Percentiles rank a stretch among this genome's conserved stretches.
These are phyloP conservation scores for Sander lucioperca DNA, from an alignment of 2,113 vertebrate species.

Conservation along the genomic window DNA sequence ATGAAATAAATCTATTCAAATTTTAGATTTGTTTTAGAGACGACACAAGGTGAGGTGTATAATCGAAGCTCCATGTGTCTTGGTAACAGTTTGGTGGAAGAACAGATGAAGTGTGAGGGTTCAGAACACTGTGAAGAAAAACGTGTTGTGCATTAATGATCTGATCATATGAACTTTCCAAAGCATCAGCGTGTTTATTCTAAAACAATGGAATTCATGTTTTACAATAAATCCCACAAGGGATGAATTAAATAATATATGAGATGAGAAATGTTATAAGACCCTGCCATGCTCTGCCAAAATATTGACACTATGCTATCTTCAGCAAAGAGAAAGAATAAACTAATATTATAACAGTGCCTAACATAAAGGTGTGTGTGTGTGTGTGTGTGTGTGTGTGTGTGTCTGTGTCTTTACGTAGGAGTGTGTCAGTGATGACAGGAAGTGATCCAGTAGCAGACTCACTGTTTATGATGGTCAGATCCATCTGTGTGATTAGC, in stretches of 20 bases:
- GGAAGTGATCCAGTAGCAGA: conserved; percentile 51
- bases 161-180: neutral
- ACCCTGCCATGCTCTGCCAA: neutral
- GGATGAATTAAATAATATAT: neutral
- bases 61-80: neutral
- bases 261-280: neutral
- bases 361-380: neutral
- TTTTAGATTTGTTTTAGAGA: neutral
- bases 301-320: neutral
- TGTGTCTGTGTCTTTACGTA: neutral
- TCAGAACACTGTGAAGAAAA: neutral
- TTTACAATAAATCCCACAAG: neutral
- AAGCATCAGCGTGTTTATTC: neutral
- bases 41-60: neutral
- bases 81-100: neutral
- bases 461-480: conserved; percentile 55
- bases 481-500: conserved; percentile 73
- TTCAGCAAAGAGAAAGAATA: neutral
- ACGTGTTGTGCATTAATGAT: neutral
- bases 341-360: neutral
- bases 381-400: conserved; percentile 25
- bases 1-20: neutral
- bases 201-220: neutral
- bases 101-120: neutral
- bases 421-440: conserved; percentile 36